phyloP scores from a whole-genome alignment of 2,113 vertebrate species.

The Bujurquina vittata region DNA sequence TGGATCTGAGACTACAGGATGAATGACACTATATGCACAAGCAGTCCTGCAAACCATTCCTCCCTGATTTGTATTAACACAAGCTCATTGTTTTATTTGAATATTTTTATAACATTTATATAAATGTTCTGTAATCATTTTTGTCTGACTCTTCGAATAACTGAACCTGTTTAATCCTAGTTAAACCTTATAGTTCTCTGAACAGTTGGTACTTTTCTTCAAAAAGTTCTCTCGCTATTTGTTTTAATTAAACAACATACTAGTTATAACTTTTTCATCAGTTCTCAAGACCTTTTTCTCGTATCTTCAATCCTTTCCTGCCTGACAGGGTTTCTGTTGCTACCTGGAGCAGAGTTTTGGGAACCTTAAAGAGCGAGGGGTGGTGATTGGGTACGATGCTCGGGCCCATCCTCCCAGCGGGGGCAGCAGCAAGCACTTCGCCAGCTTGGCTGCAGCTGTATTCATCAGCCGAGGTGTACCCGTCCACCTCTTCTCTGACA shows the following conservation, averaged over 20 bases:
- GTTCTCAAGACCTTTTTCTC: background rate
- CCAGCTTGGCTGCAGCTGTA: conserved; percentile 87
- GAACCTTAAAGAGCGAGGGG: conserved; percentile 88
- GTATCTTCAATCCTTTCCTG: background rate
- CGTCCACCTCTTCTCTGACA: conserved; percentile 90
- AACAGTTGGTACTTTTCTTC: background rate
- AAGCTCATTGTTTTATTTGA: background rate
- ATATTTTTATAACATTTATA: background rate
- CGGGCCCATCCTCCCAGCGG: conserved; percentile 89
- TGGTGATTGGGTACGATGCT: conserved; percentile 93
- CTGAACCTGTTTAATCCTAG: background rate
- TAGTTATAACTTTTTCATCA: background rate
- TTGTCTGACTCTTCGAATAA: background rate
- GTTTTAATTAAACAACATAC: background rate
- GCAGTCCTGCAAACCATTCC: background rate
- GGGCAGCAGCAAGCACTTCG: conserved; percentile 90
- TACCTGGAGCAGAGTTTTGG: conserved; percentile 89
- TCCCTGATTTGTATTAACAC: background rate
- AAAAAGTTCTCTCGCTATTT: background rate
- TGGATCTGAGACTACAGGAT: background rate
- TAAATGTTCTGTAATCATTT: background rate
- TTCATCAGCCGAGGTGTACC: conserved; percentile 89
- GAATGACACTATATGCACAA: background rate
- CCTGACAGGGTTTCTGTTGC: conserved; percentile 88
- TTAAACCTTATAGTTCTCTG: background rate